Evolutionary conservation across 2,797 vertebrate genomes (phyloP).

Genomic region (Pseudochromis fuscus): DNA sequence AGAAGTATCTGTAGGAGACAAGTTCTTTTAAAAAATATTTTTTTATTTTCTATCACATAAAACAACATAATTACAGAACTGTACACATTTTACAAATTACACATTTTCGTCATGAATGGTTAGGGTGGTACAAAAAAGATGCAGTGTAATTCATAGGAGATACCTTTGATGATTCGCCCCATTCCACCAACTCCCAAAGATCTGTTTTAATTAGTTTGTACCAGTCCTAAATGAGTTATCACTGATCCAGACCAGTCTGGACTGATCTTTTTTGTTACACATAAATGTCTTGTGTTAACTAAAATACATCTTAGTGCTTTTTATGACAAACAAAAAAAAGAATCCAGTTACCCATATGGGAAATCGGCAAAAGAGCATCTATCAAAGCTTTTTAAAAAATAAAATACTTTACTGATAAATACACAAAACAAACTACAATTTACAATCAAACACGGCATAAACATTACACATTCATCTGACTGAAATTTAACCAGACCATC

Average conservation of each 20-base stretch:
- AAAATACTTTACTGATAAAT: conserved; percentile 86
- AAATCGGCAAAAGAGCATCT: conserved; percentile 77
- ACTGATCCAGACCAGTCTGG: conserved; percentile 35
- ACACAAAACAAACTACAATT: conserved; percentile 83
- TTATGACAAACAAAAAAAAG: conserved; percentile 59
- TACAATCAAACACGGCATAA: conserved; percentile 83
- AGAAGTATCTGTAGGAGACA: conserved; percentile 1
- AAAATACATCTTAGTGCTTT: conserved; percentile 67
- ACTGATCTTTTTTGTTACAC: conserved; percentile 11
- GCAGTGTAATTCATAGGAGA: conserved; percentile 60
- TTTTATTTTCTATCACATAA: conserved; percentile 82
- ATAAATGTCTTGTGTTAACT: conserved; percentile 41
- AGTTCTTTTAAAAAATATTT: conserved; percentile 83
- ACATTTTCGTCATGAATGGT: conserved; percentile 66
- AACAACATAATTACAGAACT: conserved; percentile 80
- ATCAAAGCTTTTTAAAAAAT: conserved; percentile 79
- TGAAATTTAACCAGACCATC: conserved; percentile 65
- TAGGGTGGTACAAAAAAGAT: conserved; percentile 57
- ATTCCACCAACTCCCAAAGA: conserved; percentile 60
- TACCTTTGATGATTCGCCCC: conserved; percentile 55
- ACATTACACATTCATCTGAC: conserved; percentile 79
- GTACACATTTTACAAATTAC: conserved; percentile 87
- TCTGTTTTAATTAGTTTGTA: conserved; percentile 28
- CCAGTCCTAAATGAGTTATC: conserved; percentile 25
- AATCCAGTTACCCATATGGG: conserved; percentile 63